phyloP scores from a whole-genome alignment of 2,888 invertebrate species.

The Ennomos fuscantarius region DNA sequence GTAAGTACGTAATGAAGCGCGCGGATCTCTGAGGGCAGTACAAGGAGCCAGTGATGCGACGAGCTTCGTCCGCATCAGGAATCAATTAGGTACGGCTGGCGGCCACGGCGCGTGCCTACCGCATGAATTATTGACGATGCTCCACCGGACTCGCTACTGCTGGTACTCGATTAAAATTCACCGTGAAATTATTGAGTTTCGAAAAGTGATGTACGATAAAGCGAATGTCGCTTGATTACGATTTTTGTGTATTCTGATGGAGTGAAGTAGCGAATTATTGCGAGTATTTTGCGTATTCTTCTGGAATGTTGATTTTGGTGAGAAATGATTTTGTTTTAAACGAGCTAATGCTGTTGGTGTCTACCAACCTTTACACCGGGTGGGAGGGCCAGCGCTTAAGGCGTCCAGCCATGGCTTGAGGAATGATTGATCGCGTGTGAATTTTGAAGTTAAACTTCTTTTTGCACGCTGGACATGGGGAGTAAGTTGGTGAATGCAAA shows the following conservation, averaged over 20 bases:
- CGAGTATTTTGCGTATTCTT: slow-evolving; percentile 2
- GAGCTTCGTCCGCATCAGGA: slow-evolving; percentile 80
- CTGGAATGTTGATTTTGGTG: neutral
- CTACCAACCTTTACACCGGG: too few relatives aligned
- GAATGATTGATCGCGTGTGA: slow-evolving; percentile 4
- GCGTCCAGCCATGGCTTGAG: too few relatives aligned
- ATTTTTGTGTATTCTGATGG: slow-evolving; percentile 10
- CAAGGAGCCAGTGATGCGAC: slow-evolving; percentile 82
- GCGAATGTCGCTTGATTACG: slow-evolving; percentile 7
- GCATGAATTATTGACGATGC: slow-evolving; percentile 81
- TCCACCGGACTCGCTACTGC: slow-evolving; percentile 56
- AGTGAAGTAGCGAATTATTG: slow-evolving; percentile 1
- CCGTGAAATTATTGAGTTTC: slow-evolving; percentile 39
- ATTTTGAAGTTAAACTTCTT: too few relatives aligned
- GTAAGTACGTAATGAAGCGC: slow-evolving; percentile 80
- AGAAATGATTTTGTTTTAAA: neutral
- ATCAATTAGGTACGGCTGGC: slow-evolving; percentile 82
- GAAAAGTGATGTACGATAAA: slow-evolving; percentile 37
- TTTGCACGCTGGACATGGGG: too few relatives aligned
- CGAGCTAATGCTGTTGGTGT: too few relatives aligned
- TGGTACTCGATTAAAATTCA: slow-evolving; percentile 56
- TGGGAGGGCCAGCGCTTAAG: too few relatives aligned
- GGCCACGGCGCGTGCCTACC: slow-evolving; percentile 79
- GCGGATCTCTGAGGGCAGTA: slow-evolving; percentile 72
- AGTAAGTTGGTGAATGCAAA: too few relatives aligned